A percentile compares a stretch with the other conserved stretches of the same genome.
Evolutionary conservation across 2,797 vertebrate genomes (phyloP).

Genomic region (Sebastes diploproa): DNA sequence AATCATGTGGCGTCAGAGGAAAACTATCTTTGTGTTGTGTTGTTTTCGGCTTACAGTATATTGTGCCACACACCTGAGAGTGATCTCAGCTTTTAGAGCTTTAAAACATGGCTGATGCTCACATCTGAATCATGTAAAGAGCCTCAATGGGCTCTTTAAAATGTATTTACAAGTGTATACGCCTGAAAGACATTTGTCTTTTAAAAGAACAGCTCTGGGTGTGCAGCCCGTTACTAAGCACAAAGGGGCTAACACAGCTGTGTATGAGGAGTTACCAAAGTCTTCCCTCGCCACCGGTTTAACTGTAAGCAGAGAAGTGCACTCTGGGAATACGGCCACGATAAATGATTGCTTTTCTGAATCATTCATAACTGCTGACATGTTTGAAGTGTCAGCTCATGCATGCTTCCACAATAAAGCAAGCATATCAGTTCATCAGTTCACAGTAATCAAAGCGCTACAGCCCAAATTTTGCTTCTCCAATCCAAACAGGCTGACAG

Average conservation of each 20-base stretch:
- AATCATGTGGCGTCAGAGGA: neutral
- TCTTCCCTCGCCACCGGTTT: constrained; percentile 30
- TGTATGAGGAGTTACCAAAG: constrained; percentile 34
- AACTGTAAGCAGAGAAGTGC: constrained; percentile 37
- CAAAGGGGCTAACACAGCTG: constrained; percentile 43
- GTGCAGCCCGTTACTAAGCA: constrained; percentile 21
- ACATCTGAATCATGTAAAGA: constrained; percentile 78
- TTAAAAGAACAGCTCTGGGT: constrained; percentile 13
- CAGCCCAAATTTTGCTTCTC: constrained; percentile 26
- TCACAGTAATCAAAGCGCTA: constrained; percentile 56
- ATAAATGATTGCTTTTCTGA: constrained; percentile 47
- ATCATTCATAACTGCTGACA: constrained; percentile 51
- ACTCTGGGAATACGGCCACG: constrained; percentile 53
- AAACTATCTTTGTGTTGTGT: neutral
- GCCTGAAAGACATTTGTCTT: constrained; percentile 58
- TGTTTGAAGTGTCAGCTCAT: constrained; percentile 59
- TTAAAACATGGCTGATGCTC: constrained; percentile 82
- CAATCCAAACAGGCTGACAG: constrained; percentile 69
- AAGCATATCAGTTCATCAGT: constrained; percentile 60
- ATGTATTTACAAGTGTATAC: constrained; percentile 36
- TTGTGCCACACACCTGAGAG: constrained; percentile 74
- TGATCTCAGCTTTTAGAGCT: constrained; percentile 81
- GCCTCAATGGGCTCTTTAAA: constrained; percentile 66
- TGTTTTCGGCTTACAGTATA: constrained; percentile 76
- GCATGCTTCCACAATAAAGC: constrained; percentile 55